A percentile compares a stretch with the other conserved stretches of the same genome.
Conservation (phyloP, 2,797 vertebrate genomes). For the Thripadectes ignobilis region DNA sequence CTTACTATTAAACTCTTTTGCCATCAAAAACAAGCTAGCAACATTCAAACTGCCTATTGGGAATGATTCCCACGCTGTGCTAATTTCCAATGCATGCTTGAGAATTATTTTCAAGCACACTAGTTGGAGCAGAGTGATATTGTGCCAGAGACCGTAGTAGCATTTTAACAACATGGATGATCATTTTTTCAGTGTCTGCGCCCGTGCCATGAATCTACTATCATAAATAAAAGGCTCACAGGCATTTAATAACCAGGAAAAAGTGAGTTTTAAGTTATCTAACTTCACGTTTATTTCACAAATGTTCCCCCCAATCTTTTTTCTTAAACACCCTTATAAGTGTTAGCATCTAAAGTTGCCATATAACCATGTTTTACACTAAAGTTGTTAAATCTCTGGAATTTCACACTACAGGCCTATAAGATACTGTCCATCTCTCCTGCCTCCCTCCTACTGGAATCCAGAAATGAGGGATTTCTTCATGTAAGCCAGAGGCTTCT, state of each 20-base stretch:
- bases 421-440: not conserved
- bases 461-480: not conserved
- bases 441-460: not conserved
- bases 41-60: slow-evolving; percentile 17
- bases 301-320: not conserved
- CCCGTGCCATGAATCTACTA: not conserved
- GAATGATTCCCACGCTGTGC: slow-evolving; percentile 14
- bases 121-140: not conserved
- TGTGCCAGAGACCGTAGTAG: not conserved
- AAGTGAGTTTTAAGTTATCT: not conserved
- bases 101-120: not conserved
- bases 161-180: not conserved
- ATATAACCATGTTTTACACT: not conserved
- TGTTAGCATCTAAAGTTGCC: not conserved
- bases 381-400: not conserved
- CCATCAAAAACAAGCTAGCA: slow-evolving; percentile 47
- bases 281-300: not conserved
- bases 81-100: slow-evolving; percentile 23
- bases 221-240: not conserved
- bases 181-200: not conserved
- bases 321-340: not conserved
- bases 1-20: slow-evolving; percentile 27
- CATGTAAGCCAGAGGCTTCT: not conserved
- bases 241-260: not conserved
- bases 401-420: not conserved